A percentile compares a stretch with the other conserved stretches of the same genome.
These are phyloP conservation scores for Gari tellinella DNA, from an alignment of 2,888 invertebrate genomes.

Conservation along the genomic window DNA sequence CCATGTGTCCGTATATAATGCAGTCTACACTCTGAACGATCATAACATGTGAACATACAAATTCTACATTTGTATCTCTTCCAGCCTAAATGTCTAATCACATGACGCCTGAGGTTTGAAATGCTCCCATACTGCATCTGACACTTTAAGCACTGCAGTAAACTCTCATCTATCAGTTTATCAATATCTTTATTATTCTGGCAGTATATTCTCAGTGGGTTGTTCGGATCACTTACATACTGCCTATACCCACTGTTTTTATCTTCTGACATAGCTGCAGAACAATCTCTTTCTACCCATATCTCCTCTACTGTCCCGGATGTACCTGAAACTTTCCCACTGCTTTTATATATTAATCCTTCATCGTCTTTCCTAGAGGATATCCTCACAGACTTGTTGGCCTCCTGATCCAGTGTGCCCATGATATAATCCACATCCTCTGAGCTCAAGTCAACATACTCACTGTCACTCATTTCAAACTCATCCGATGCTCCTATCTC, in stretches of 20 bases:
- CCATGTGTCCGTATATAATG: slow-evolving; percentile 75
- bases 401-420: too few species aligned
- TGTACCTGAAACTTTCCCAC: background rate
- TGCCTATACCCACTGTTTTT: slow-evolving; percentile 20
- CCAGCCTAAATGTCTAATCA: slow-evolving; percentile 89
- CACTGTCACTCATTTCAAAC: too few species aligned
- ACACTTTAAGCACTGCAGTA: slow-evolving; percentile 80
- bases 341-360: too few species aligned
- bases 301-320: slow-evolving; percentile 58
- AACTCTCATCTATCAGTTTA: slow-evolving; percentile 74
- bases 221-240: slow-evolving; percentile 62
- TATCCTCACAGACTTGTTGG: too few species aligned
- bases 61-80: slow-evolving; percentile 89
- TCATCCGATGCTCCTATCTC: slow-evolving; percentile 3
- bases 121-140: slow-evolving; percentile 85
- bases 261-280: too few species aligned
- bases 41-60: slow-evolving; percentile 87
- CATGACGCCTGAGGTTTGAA: slow-evolving; percentile 90
- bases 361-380: too few species aligned
- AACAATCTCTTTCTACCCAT: slow-evolving; percentile 61
- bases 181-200: slow-evolving; percentile 73
- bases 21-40: slow-evolving; percentile 74
- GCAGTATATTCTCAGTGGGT: slow-evolving; percentile 56
- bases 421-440: too few species aligned
- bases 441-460: too few species aligned